Percentiles rank a stretch among this genome's conserved stretches.
Evolutionary conservation across 2,113 vertebrate genomes (phyloP).

Genomic region (Chaetodon trifascialis): DNA sequence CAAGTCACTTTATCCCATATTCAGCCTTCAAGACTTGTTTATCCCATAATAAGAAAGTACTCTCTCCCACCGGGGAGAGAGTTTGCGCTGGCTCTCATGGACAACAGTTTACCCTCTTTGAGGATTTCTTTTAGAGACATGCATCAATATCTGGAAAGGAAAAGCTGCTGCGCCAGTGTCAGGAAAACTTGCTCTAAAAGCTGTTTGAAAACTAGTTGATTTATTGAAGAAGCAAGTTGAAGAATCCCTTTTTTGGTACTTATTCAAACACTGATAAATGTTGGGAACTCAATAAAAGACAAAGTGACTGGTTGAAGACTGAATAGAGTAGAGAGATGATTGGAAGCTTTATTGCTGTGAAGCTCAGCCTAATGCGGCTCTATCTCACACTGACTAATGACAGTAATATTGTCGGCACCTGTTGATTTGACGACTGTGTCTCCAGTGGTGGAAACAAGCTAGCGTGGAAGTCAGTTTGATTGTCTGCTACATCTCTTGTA

Average conservation of each 20-base stretch:
- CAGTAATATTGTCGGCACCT: background rate
- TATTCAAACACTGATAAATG: slow-evolving; percentile 20
- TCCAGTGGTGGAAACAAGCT: background rate
- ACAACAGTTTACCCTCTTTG: background rate
- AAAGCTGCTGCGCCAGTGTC: background rate
- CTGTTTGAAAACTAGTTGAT: background rate
- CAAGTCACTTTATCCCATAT: background rate
- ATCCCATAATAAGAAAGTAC: background rate
- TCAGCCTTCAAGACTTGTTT: background rate
- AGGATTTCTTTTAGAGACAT: slow-evolving; percentile 18
- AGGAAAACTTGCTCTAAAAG: background rate
- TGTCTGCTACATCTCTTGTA: slow-evolving; percentile 5
- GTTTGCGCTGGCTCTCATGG: background rate
- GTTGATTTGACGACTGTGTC: slow-evolving; percentile 10
- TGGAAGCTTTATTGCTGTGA: background rate
- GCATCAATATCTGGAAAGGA: background rate
- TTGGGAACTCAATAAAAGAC: background rate
- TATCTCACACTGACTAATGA: slow-evolving; percentile 15
- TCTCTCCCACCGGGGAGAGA: background rate
- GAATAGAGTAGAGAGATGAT: background rate
- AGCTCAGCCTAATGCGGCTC: background rate
- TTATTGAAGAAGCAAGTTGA: background rate
- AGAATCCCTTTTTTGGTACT: background rate
- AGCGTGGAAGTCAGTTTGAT: background rate
- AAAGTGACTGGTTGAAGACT: background rate